phyloP scores from a whole-genome alignment of 35 echinoderm and acorn worm genomes.

The Apostichopus californicus region DNA sequence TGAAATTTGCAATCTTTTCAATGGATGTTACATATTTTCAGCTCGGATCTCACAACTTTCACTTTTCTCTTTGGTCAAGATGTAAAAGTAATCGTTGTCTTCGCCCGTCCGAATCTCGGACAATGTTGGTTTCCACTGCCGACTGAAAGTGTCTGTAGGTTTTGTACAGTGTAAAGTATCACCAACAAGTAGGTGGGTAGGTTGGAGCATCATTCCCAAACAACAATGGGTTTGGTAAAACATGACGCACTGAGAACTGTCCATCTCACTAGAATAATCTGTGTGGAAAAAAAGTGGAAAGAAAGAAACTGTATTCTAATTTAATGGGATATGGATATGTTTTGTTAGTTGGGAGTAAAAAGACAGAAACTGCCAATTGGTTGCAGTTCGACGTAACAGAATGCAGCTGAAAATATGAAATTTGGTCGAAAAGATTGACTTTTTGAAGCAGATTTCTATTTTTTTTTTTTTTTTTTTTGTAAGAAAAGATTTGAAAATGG shows the following conservation, averaged over 20 bases:
- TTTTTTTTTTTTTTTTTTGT: background rate
- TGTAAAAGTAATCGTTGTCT: too few species aligned
- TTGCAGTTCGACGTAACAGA: background rate
- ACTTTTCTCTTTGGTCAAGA: background rate
- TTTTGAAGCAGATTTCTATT: background rate
- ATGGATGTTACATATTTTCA: conserved; percentile 35
- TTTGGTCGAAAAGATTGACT: background rate
- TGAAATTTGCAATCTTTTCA: conserved; percentile 45
- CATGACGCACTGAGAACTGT: background rate
- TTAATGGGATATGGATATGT: background rate
- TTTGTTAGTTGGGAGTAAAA: too few species aligned
- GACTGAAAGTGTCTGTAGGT: background rate
- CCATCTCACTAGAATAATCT: too few species aligned
- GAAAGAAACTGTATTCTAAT: background rate
- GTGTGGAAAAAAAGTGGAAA: too few species aligned
- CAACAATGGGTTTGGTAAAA: background rate
- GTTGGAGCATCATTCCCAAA: background rate
- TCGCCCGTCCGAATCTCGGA: background rate
- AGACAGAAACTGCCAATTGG: background rate
- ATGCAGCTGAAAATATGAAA: conserved; percentile 40
- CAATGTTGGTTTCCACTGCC: background rate
- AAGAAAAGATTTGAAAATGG: conserved; percentile 10
- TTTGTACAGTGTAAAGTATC: background rate
- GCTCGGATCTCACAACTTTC: background rate
- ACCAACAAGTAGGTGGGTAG: background rate